Base-by-base conservation (phyloP, 2,113 vertebrate genomes). In the Misgurnus mizolepis region DNA sequence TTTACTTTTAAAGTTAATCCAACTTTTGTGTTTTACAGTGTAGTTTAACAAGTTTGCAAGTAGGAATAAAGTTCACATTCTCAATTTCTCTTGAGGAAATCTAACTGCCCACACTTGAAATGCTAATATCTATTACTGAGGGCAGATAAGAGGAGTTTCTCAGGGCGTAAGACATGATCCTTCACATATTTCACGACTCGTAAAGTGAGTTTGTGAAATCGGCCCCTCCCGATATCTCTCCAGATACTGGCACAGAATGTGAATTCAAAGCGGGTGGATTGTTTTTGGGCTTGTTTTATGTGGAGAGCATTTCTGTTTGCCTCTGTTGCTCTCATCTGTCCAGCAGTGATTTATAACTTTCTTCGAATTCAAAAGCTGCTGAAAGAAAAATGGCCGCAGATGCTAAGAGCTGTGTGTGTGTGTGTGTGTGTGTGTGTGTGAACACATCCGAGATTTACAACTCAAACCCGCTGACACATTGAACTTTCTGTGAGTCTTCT, bases 141-240 rank as follows among this genome's bases (percentile, higher is more conserved):
- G 0, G 0, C 15, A n/a, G 11, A 47, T 18, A 7, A 61, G n/a
- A 56, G 53, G 6, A 6, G 55, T 58, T 65, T 62, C 50, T 66
- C 7, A 78, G 53, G 47, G 69, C 17, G 39, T 56, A 11, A 34
- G 41, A 82, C n/a, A 2, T 41, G 55, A 55, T 68, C 41, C 22
- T 11, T 53, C 9, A 34, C 66, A 74, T 67, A 50, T 40, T 67
- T 77, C 27, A 15, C 7, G 34, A 73, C 68, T 60, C 39, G 75
- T 72, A 8, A 27, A 39, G 76, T 67, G 76, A 78, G 69, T 78
- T 79, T 39, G 8, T 58, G 34, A 47, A 1, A 10, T 15, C 17
- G 39, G 18, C 22, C 18, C 41, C 61, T 60, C 61, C 50, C 27
- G 10, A 67, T 11, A 67, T 34, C 12, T 40, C 78, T 39, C 34